A percentile compares a stretch with the other conserved stretches of the same genome.
Conservation (phyloP, 2,888 invertebrate species). For the Chrysomela aeneicollis region DNA sequence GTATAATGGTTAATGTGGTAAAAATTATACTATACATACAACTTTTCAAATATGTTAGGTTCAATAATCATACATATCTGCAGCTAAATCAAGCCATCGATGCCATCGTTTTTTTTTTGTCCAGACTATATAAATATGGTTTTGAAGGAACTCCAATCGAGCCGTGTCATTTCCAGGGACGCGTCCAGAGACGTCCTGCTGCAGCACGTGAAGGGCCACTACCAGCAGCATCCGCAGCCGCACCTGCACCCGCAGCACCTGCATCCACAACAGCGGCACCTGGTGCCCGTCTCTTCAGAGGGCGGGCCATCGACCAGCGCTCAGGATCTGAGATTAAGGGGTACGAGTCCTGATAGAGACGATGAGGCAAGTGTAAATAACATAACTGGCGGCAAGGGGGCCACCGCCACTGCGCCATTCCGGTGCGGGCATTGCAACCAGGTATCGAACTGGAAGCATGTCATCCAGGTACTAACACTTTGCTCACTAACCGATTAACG, state of each 20-base stretch:
- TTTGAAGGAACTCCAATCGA: too few relatives aligned
- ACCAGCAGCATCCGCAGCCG: slow-evolving; percentile 55
- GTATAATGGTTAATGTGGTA: too few relatives aligned
- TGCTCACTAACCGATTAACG: slow-evolving; percentile 54
- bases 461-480: slow-evolving; percentile 76
- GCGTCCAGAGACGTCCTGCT: slow-evolving; percentile 71
- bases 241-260: slow-evolving; percentile 4
- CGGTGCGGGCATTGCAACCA: slow-evolving; percentile 84
- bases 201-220: slow-evolving; percentile 73
- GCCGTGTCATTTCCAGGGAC: slow-evolving; percentile 62
- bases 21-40: too few relatives aligned
- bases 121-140: too few relatives aligned
- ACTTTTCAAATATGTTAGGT: too few relatives aligned
- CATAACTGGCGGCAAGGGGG: slow-evolving; percentile 55
- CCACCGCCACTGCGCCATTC: slow-evolving; percentile 63
- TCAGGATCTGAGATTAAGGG: slow-evolving; percentile 50
- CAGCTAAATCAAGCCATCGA: too few relatives aligned
- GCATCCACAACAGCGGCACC: slow-evolving; percentile 10
- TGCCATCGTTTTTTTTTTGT: too few relatives aligned
- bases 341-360: slow-evolving; percentile 58
- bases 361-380: slow-evolving; percentile 66
- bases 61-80: too few relatives aligned
- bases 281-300: slow-evolving; percentile 12
- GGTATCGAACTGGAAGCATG: slow-evolving; percentile 86
- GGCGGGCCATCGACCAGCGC: slow-evolving; percentile 25